A percentile compares a stretch with the other conserved stretches of the same genome.
These are phyloP conservation scores for Sebastes matsubarae DNA, from an alignment of 2,797 vertebrate species.

Conservation along the genomic window DNA sequence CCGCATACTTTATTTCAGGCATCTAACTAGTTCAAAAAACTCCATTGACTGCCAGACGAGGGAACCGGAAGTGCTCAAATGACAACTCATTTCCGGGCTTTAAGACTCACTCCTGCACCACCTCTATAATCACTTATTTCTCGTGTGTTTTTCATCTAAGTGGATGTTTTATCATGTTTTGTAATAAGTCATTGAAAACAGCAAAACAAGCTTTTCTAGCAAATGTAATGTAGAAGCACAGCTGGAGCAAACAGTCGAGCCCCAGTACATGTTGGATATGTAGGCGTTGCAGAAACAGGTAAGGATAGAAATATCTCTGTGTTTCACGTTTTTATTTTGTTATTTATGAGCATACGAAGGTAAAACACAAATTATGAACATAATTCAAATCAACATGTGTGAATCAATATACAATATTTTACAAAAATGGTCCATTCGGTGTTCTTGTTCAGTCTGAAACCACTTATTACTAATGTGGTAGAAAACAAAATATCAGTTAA, in stretches of 20 bases:
- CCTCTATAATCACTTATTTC: neutral
- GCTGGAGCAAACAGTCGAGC: accelerated
- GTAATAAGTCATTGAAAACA: neutral
- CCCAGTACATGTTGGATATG: slow-evolving; percentile 49
- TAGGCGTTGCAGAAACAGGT: neutral
- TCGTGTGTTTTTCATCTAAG: accelerated
- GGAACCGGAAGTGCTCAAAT: too few species aligned
- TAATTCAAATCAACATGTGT: neutral
- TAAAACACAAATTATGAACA: slow-evolving; percentile 16
- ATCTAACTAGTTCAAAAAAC: too few species aligned
- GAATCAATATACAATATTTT: slow-evolving; percentile 30
- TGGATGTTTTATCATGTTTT: neutral
- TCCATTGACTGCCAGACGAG: too few species aligned
- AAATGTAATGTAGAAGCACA: too few species aligned
- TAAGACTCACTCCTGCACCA: too few species aligned
- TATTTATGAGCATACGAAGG: neutral
- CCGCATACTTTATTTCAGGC: too few species aligned
- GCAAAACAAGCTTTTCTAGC: accelerated
- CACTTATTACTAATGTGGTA: slow-evolving; percentile 1
- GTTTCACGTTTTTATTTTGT: slow-evolving; percentile 14
- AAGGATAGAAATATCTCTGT: neutral
- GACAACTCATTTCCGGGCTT: too few species aligned
- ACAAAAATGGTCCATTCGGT: slow-evolving; percentile 27
- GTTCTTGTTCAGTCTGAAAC: neutral
- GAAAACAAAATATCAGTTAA: slow-evolving; percentile 19